These are phyloP conservation scores for Scaptomyza flava DNA, from an alignment of 2,888 invertebrate genomes.

Conservation along the genomic window DNA sequence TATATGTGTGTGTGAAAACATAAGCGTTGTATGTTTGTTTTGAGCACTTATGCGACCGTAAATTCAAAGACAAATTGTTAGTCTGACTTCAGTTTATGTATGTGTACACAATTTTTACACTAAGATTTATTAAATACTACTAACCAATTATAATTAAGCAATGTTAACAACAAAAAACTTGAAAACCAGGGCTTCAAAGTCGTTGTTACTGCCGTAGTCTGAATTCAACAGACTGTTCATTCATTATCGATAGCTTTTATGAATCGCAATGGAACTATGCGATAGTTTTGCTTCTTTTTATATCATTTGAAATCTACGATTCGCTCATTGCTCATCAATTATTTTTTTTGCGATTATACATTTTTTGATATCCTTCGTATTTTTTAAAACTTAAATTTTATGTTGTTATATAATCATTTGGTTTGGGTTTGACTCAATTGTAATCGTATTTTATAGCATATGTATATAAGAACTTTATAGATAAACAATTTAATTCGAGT, in stretches of 20 bases:
- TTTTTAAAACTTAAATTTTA: background rate
- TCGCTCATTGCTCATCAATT: background rate
- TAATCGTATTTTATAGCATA: too few relatives aligned
- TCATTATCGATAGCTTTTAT: conserved; percentile 10
- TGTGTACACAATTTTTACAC: background rate
- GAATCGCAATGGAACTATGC: background rate
- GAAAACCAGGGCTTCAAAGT: conserved; percentile 54
- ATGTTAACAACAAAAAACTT: conserved; percentile 66
- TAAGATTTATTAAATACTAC: conserved; percentile 16
- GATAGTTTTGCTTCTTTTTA: background rate
- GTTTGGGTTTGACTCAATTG: too few relatives aligned
- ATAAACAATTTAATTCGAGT: conserved; percentile 17
- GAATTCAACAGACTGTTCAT: conserved; percentile 14
- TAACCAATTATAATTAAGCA: conserved; percentile 67
- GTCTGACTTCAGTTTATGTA: background rate
- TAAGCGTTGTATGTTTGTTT: conserved; percentile 3
- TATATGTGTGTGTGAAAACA: conserved; percentile 7
- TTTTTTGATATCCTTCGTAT: background rate
- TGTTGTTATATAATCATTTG: too few relatives aligned
- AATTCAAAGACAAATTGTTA: conserved; percentile 8
- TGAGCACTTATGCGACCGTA: background rate
- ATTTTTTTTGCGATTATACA: background rate
- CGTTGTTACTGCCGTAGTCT: conserved; percentile 43
- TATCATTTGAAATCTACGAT: background rate
- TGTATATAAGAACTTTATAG: conserved; percentile 3